A percentile compares a stretch with the other conserved stretches of the same genome.
These are phyloP conservation scores for Drosophila nigrodunni DNA, from an alignment of 1,140 invertebrate species.

Conservation along the genomic window DNA sequence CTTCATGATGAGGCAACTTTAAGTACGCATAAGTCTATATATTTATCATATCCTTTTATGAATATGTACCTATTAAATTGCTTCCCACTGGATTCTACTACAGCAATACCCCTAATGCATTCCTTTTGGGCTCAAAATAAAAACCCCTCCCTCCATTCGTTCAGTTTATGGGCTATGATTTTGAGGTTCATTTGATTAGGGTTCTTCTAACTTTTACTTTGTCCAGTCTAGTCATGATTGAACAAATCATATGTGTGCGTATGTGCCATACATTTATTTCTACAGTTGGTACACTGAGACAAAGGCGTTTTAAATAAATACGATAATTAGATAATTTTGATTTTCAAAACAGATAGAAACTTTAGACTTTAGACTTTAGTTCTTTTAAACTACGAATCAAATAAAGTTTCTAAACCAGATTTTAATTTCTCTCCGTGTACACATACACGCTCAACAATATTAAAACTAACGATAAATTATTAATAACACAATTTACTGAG, in stretches of 20 bases:
- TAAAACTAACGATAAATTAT: slow-evolving; percentile 37
- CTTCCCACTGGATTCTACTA: background rate
- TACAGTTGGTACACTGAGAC: too few relatives aligned
- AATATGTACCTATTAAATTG: slow-evolving; percentile 35
- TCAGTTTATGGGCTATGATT: slow-evolving; percentile 26
- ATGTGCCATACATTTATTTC: too few relatives aligned
- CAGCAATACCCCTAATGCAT: slow-evolving; percentile 11
- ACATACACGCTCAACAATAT: background rate
- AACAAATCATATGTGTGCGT: background rate
- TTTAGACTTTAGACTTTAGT: too few relatives aligned
- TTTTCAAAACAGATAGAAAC: too few relatives aligned
- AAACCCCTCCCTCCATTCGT: background rate
- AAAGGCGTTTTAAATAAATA: too few relatives aligned
- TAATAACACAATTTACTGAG: slow-evolving; percentile 51
- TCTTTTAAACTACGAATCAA: too few relatives aligned
- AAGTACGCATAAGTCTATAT: slow-evolving; percentile 23
- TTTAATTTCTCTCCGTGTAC: background rate
- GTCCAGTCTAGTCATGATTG: background rate
- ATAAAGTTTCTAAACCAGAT: too few relatives aligned
- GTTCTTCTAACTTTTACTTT: background rate
- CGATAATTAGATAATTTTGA: too few relatives aligned
- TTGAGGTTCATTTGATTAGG: slow-evolving; percentile 10
- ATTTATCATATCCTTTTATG: slow-evolving; percentile 45
- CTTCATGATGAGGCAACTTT: slow-evolving; percentile 35
- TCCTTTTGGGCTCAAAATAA: background rate